Evolutionary conservation across 2,888 invertebrate species (phyloP), one percentile per base, ranked within the genome.

Genomic region (Chymomyza caudatula): DNA sequence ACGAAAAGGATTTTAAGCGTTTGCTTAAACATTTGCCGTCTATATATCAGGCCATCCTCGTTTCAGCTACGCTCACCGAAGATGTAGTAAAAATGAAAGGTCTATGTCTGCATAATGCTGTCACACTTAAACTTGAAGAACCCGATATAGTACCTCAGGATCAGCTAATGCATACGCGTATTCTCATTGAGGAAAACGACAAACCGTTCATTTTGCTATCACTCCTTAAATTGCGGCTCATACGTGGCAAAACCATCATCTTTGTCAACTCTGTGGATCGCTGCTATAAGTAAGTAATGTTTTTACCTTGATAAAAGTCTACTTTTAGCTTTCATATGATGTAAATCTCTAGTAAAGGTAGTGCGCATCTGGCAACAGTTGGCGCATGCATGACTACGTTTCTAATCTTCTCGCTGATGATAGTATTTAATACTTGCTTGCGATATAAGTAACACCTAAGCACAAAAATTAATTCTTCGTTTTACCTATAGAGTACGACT

Each of bases 201-300:
- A 99, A 98, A 89, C 98, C 98, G 52, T 95, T 98, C 5, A 95
- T 99, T 75, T 92, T 99, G 63, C 97, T 96, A 91, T 95, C 98
- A 0, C 90, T 99, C 57, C 91, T 99, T 23, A 99, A 99, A 89
- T 91, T 99, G 54, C 94, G 95, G 78, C 92, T 99, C 44, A 94
- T 99, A 11, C 93, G 96, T 78, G 99, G 99, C 22, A 99, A 99
- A 91, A 96, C 96, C 52, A 96, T 99, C 8, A 95, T 99, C 71
- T 99, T 99, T 92, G 98, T 99, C 0, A 97, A 98, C 89, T 95
- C 95, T 8, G 98, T 99, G 0, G 98, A 99, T 90, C 94, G 97
- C 78, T 99, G 98, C 90, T 99, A 99, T 90, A 98, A 97, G 96
- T 97, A 89, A 93, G 94, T 92, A 58, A 8, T 3, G 20, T 53